phyloP scores from a whole-genome alignment of 1,140 invertebrate genomes.

The Drosophila sp. region DNA sequence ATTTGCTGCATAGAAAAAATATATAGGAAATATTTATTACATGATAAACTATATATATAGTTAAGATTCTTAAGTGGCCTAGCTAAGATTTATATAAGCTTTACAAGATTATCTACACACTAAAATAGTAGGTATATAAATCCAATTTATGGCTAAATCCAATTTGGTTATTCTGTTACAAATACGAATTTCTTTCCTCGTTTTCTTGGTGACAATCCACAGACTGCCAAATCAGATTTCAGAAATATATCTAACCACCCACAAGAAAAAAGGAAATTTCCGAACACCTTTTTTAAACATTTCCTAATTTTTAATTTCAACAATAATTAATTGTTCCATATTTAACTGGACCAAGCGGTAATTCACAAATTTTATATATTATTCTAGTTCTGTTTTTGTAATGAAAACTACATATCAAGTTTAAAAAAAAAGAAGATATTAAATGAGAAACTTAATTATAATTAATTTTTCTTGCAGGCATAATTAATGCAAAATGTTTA shows the following conservation, averaged over 20 bases:
- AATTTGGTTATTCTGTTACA: slow-evolving; percentile 20
- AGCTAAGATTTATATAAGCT: slow-evolving; percentile 71
- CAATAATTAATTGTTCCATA: slow-evolving; percentile 16
- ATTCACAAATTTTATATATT: slow-evolving; percentile 37
- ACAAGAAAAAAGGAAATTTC: slow-evolving; percentile 13
- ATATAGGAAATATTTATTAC: slow-evolving; percentile 21
- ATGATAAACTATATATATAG: slow-evolving; percentile 26
- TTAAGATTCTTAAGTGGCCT: slow-evolving; percentile 34
- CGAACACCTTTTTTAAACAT: too few species aligned
- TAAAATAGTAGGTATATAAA: slow-evolving; percentile 24
- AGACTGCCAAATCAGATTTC: slow-evolving; percentile 59
- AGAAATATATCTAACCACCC: slow-evolving; percentile 35
- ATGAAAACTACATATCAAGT: slow-evolving; percentile 73
- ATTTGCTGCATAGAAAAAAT: slow-evolving; percentile 41
- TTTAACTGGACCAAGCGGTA: slow-evolving; percentile 64
- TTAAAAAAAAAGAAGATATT: slow-evolving; percentile 23
- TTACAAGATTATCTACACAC: slow-evolving; percentile 41
- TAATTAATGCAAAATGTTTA: slow-evolving; percentile 60
- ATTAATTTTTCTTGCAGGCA: slow-evolving; percentile 50
- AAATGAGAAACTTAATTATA: slow-evolving; percentile 30
- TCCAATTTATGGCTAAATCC: slow-evolving; percentile 8
- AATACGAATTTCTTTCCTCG: slow-evolving; percentile 55
- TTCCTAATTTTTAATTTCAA: background rate
- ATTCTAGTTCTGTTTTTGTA: slow-evolving; percentile 24
- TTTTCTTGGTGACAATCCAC: slow-evolving; percentile 72